phyloP scores from a whole-genome alignment of 2,888 invertebrate species.

The Papilio demoleus region DNA sequence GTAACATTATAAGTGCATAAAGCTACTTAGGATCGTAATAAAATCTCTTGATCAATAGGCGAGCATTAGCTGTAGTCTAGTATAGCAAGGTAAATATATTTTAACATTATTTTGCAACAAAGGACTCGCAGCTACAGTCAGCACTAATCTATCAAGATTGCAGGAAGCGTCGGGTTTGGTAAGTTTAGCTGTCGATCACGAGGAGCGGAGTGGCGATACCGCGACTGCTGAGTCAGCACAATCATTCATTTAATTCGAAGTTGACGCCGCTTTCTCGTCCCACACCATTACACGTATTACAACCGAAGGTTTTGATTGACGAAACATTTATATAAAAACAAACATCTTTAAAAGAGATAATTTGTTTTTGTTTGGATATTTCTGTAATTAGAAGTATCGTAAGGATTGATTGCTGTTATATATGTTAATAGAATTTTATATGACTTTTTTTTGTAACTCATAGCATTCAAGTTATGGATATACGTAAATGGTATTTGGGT shows the following conservation, averaged over 20 bases:
- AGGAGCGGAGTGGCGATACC: conserved; percentile 26
- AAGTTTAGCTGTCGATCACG: conserved; percentile 37
- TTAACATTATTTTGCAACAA: neutral
- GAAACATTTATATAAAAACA: neutral
- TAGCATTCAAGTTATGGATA: too few species aligned
- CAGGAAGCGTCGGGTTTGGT: conserved; percentile 25
- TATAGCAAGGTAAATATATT: neutral
- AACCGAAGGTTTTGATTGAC: neutral
- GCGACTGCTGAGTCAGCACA: conserved; percentile 27
- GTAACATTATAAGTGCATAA: too few species aligned
- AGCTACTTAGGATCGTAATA: too few species aligned
- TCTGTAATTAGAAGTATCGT: too few species aligned
- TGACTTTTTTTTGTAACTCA: too few species aligned
- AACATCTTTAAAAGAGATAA: neutral
- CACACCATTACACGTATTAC: conserved; percentile 25
- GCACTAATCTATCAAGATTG: conserved; percentile 28
- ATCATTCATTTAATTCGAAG: conserved; percentile 33
- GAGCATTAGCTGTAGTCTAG: too few species aligned
- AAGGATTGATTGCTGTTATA: too few species aligned
- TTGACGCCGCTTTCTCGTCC: conserved; percentile 3
- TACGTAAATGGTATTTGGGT: too few species aligned
- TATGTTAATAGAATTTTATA: too few species aligned
- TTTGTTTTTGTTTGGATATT: too few species aligned
- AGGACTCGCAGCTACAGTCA: neutral
- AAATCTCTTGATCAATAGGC: too few species aligned